These are phyloP conservation scores for Nibea albiflora DNA, from an alignment of 2,113 vertebrate genomes.

Conservation along the genomic window DNA sequence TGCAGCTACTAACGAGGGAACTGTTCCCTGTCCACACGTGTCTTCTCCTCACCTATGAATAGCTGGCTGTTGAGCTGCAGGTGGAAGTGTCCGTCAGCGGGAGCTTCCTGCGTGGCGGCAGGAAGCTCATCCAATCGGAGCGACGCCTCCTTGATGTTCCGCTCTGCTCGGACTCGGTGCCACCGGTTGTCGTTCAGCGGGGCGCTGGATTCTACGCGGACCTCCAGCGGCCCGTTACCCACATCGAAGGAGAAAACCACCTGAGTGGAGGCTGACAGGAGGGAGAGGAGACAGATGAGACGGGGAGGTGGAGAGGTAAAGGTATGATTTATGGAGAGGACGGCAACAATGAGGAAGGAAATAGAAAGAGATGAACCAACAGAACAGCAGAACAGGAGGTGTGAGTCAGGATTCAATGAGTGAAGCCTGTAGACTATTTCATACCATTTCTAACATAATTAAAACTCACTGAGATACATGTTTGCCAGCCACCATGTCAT, in stretches of 20 bases:
- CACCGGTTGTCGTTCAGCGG: conserved; percentile 91
- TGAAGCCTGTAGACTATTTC: no score
- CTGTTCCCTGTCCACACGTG: background rate
- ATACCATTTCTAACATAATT: no score
- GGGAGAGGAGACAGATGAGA: background rate
- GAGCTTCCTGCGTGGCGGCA: conserved; percentile 82
- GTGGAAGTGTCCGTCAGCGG: conserved; percentile 89
- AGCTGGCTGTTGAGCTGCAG: conserved; percentile 97
- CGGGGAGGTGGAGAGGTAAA: background rate
- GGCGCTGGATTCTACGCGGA: conserved; percentile 82
- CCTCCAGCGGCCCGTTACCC: conserved; percentile 91
- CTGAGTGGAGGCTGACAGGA: conserved; percentile 79
- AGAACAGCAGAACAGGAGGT: background rate
- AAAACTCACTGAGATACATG: no score
- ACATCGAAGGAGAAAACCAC: conserved; percentile 95
- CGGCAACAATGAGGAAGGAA: background rate
- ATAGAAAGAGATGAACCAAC: background rate
- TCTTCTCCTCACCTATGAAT: conserved; percentile 88
- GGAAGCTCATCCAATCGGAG: conserved; percentile 89
- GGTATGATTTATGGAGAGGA: background rate
- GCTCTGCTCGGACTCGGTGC: conserved; percentile 91
- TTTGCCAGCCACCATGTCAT: no score
- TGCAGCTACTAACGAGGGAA: background rate
- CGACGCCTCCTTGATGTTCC: conserved; percentile 92
- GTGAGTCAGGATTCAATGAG: no score